Conservation (phyloP, 2,797 vertebrate genomes). For the Decapterus maruadsi region DNA sequence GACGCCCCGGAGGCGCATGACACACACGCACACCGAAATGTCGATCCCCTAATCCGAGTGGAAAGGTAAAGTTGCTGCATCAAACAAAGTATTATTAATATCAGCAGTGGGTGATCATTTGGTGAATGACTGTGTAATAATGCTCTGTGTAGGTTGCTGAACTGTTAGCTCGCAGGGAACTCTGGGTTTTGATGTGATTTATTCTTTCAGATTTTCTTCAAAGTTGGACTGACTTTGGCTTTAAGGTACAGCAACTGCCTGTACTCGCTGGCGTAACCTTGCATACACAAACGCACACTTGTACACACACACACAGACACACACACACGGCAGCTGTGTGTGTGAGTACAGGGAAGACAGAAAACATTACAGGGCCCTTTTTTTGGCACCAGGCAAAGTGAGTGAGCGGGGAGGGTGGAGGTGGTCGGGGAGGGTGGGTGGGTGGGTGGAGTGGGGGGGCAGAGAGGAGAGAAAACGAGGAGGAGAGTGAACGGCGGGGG, state of each 20-base stretch:
- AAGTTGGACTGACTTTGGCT: slow-evolving; percentile 52
- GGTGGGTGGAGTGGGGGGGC: slow-evolving; percentile 10
- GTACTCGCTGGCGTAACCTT: slow-evolving; percentile 36
- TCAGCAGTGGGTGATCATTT: slow-evolving; percentile 1
- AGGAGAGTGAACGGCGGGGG: slow-evolving; percentile 75
- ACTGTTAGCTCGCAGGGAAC: slow-evolving; percentile 15
- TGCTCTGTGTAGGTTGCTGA: not conserved
- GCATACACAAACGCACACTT: slow-evolving; percentile 30
- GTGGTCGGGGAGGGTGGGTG: slow-evolving; percentile 23
- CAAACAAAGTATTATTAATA: slow-evolving; percentile 13
- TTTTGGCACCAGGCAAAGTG: slow-evolving; percentile 92
- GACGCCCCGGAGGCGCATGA: not conserved
- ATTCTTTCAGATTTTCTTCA: slow-evolving; percentile 37
- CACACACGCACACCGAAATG: not conserved
- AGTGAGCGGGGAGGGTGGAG: slow-evolving; percentile 86
- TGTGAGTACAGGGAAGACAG: slow-evolving; percentile 84
- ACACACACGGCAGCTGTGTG: slow-evolving; percentile 44
- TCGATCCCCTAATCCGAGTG: not conserved
- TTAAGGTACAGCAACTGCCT: slow-evolving; percentile 46
- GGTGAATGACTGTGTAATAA: slow-evolving; percentile 23
- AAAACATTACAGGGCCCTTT: slow-evolving; percentile 90
- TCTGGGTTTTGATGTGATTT: slow-evolving; percentile 24
- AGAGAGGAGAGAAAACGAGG: slow-evolving; percentile 64
- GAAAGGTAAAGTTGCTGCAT: not conserved
- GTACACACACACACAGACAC: not conserved